Conservation (phyloP, 2,888 invertebrate species). For the Pegoplata infirma region DNA sequence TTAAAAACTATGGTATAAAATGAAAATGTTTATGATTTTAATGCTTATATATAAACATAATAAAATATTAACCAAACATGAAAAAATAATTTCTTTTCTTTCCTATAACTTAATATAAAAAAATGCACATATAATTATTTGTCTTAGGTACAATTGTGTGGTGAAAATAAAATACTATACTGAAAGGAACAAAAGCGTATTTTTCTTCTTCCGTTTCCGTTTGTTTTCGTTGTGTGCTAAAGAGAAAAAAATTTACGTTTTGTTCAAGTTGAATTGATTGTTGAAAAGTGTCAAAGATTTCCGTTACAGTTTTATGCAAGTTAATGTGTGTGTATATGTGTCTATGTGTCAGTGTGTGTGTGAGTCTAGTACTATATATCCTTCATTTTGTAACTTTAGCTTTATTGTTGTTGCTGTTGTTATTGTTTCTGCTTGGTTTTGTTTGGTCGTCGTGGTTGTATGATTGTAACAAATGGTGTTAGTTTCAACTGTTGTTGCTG, state of each 20-base stretch:
- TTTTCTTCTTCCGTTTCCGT: constrained; percentile 60
- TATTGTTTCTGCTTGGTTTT: constrained; percentile 4
- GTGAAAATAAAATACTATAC: constrained; percentile 32
- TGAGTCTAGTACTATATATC: constrained; percentile 2
- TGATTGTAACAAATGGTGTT: constrained; percentile 61
- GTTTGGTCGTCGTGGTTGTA: constrained; percentile 39
- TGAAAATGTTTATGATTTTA: no score
- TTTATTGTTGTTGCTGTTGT: constrained; percentile 46
- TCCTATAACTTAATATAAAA: no score
- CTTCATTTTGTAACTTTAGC: constrained; percentile 50
- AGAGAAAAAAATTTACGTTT: constrained; percentile 59
- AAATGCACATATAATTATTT: no score
- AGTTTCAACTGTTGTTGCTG: constrained; percentile 62
- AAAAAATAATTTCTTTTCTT: no score
- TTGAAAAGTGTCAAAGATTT: constrained; percentile 69
- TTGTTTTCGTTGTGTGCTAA: constrained; percentile 37
- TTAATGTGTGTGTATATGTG: neutral
- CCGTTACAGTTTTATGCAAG: constrained; percentile 61
- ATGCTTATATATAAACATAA: no score
- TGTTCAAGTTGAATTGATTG: constrained; percentile 67
- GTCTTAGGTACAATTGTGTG: constrained; percentile 48
- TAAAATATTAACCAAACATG: no score
- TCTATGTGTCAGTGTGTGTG: neutral
- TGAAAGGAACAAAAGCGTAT: constrained; percentile 44
- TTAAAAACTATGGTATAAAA: no score